Evolutionary conservation across 2,888 invertebrate genomes (phyloP), one percentile per base, ranked within the genome.

Genomic region (Cataglyphis cursor): DNA sequence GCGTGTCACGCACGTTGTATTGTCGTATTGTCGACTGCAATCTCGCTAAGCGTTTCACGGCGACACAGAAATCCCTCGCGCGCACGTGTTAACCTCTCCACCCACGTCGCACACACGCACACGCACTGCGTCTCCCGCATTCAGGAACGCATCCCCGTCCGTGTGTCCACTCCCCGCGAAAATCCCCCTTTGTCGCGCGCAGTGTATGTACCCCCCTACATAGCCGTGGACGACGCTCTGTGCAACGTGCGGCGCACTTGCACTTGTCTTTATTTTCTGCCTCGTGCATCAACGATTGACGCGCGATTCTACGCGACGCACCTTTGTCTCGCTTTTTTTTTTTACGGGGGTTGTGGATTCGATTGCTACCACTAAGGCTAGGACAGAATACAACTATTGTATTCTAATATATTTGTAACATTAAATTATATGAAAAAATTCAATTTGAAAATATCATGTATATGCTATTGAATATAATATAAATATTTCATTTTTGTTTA

Each of bases 1-100:
- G 94, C 94, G 94, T 94, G 94, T 94, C 94, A 94, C 94, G 93
- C 93, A 93, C 92, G 93, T 91, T 93, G 93, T 90, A 94, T 94
- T 94, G 94, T 94, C 91, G 93, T 93, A 93, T 94, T 94, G 94
- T 94, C 94, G 94, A 91, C 90, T 92, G 94, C 95, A 95, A 95
- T 95, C 94, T 93, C 94, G 93, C 95, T 94, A 95, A 95, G 94
- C 95, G 95, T 92, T 94, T 94, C 94, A 91, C 92, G 88, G 90
- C 92, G 89, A 91, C 92, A 91, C 90, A 89, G 90, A 91, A 89
- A 89, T 89, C 91, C 91, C 91, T 85, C 85, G 88, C 88, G 75
- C 89, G 91, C 90, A 70, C 78, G 78, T 80, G 89, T 93, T 92
- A 93, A 94, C 93, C 94, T 93, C 93, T 93, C 93, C 93, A 92